These are phyloP conservation scores for Calliphora vicina DNA, from an alignment of 1,140 invertebrate species.

Conservation along the genomic window DNA sequence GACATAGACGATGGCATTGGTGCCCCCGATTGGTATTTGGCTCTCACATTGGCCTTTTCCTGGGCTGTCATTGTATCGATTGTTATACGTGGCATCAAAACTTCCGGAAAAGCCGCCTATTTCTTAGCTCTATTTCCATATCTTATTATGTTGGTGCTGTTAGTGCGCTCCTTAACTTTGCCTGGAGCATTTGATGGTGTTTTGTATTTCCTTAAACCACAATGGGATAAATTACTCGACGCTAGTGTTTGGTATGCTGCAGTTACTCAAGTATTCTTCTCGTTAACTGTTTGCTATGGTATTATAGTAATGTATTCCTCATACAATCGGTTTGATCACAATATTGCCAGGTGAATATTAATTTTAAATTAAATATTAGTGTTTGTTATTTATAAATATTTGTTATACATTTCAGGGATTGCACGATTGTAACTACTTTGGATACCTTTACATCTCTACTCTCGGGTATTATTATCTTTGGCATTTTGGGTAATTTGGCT, in stretches of 20 bases:
- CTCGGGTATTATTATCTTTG: constrained; percentile 87
- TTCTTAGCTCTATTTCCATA: constrained; percentile 89
- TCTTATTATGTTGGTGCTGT: constrained; percentile 77
- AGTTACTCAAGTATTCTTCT: constrained; percentile 67
- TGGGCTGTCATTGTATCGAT: constrained; percentile 82
- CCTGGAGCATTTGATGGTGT: constrained; percentile 80
- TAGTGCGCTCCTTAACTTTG: constrained; percentile 77
- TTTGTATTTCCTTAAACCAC: constrained; percentile 77
- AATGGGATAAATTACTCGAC: constrained; percentile 74
- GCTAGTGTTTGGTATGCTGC: constrained; percentile 82
- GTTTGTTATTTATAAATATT: background rate
- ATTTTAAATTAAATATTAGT: background rate
- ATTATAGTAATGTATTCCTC: constrained; percentile 86
- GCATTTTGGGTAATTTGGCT: constrained; percentile 80
- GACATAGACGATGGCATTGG: constrained; percentile 78
- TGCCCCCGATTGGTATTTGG: constrained; percentile 75
- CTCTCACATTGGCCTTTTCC: constrained; percentile 76
- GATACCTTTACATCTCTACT: constrained; percentile 84
- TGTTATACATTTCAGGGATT: constrained; percentile 75
- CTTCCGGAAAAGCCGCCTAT: constrained; percentile 81
- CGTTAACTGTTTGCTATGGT: constrained; percentile 81
- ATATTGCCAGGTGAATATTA: constrained; percentile 74
- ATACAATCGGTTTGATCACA: constrained; percentile 82
- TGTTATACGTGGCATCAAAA: constrained; percentile 79
- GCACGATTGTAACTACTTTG: constrained; percentile 77